Percentiles rank a stretch among this genome's conserved stretches.
Conservation (phyloP, 2,113 vertebrate species). For the Telmatochromis brichardi region DNA sequence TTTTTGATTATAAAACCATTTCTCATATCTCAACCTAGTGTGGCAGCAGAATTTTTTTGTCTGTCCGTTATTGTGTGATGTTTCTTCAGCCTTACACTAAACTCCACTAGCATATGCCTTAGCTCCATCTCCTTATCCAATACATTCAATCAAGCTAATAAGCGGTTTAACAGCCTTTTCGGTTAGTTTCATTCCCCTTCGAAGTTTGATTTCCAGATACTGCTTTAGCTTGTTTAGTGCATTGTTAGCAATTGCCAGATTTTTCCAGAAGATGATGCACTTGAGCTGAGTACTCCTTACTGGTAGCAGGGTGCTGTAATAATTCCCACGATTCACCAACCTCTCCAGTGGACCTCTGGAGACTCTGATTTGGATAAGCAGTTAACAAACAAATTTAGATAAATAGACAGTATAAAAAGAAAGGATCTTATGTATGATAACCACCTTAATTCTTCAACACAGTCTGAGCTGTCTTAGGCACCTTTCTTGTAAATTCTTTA, state of each 20-base stretch:
- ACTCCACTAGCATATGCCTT: background rate
- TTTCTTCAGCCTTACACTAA: background rate
- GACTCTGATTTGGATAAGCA: background rate
- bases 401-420: background rate
- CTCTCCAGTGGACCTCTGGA: background rate
- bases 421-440: background rate
- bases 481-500: background rate
- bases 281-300: background rate
- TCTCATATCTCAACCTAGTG: background rate
- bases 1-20: background rate
- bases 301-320: background rate
- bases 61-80: background rate
- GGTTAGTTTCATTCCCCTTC: background rate
- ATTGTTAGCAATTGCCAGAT: background rate
- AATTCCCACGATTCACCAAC: background rate
- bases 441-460: background rate
- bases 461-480: background rate
- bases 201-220: background rate
- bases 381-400: background rate
- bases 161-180: background rate
- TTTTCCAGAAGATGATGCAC: background rate
- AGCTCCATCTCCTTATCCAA: background rate
- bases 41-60: background rate
- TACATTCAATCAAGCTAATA: background rate
- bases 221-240: background rate